Conservation (phyloP, 2,797 vertebrate genomes). For the Antennarius maculatus region DNA sequence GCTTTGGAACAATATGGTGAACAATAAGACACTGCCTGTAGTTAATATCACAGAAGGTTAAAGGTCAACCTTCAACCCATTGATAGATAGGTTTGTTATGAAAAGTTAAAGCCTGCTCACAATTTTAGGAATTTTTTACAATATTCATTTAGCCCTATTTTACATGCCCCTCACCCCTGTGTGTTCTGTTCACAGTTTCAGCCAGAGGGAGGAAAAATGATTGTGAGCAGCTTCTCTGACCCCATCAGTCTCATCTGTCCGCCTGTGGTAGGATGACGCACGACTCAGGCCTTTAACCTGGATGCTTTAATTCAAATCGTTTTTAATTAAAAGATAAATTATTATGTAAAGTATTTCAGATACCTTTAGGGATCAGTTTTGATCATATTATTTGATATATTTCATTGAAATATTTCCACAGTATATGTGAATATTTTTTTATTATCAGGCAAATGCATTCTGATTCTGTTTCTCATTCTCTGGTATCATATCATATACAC, state of each 20-base stretch:
- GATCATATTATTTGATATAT: no score
- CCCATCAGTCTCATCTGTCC: conserved; percentile 82
- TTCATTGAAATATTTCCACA: no score
- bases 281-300: neutral
- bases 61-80: conserved; percentile 2
- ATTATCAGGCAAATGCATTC: no score
- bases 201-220: conserved; percentile 77
- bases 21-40: conserved; percentile 2
- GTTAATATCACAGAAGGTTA: neutral
- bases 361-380: no score
- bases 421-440: no score
- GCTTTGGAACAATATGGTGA: conserved; percentile 89
- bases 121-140: neutral
- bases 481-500: no score
- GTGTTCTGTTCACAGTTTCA: conserved; percentile 76
- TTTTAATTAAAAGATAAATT: neutral
- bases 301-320: neutral
- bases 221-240: conserved; percentile 80
- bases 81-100: neutral
- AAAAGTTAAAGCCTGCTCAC: neutral
- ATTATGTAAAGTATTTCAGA: neutral
- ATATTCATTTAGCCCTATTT: neutral
- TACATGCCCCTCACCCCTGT: neutral
- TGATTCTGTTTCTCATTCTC: no score
- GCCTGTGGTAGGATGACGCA: conserved; percentile 66